These are phyloP conservation scores for Cyprichromis sp. DNA, from an alignment of 2,113 vertebrate genomes.

Conservation along the genomic window DNA sequence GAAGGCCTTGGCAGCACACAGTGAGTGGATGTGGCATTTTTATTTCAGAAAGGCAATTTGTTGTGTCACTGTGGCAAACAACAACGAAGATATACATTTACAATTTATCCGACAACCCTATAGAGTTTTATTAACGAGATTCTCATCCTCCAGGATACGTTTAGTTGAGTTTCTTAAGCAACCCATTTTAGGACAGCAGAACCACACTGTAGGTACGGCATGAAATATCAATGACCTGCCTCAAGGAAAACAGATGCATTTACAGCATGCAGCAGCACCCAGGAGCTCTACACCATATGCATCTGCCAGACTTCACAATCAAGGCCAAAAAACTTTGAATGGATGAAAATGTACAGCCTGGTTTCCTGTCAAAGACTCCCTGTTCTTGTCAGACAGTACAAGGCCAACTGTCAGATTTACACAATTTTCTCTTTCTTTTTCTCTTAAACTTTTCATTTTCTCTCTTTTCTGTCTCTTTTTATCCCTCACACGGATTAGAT, in stretches of 20 bases:
- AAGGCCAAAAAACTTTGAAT: slow-evolving; percentile 33
- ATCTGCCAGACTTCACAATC: background rate
- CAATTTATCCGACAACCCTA: background rate
- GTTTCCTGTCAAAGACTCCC: background rate
- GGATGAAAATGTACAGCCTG: slow-evolving; percentile 4
- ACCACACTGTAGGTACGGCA: background rate
- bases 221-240: background rate
- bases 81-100: background rate
- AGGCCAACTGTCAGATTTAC: background rate
- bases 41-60: background rate
- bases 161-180: background rate
- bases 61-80: background rate
- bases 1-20: slow-evolving; percentile 43
- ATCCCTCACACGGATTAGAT: slow-evolving; percentile 53
- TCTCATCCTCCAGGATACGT: background rate
- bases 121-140: background rate
- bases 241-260: background rate
- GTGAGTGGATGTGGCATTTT: slow-evolving; percentile 41
- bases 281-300: background rate
- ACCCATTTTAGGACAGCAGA: background rate
- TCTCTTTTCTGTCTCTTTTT: background rate
- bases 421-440: slow-evolving; percentile 1
- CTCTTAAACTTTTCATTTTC: slow-evolving; percentile 10
- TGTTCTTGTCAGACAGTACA: background rate
- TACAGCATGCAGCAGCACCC: background rate